These are phyloP conservation scores for Meleagris gallopavo DNA, from an alignment of 2,113 vertebrate species.

Conservation along the genomic window DNA sequence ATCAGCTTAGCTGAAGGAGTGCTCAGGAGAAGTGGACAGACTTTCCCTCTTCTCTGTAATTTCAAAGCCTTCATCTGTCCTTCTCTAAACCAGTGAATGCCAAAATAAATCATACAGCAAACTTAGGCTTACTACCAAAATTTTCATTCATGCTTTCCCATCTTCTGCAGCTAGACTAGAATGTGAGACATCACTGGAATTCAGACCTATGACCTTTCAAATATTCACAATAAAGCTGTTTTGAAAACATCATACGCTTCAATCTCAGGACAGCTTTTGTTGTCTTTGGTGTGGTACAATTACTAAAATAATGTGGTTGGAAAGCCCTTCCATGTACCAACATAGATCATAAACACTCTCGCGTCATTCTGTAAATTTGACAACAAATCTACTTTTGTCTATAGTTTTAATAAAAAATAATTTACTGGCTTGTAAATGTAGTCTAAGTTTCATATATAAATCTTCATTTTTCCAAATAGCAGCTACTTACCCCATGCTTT, in stretches of 20 bases:
- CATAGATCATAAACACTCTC: not conserved
- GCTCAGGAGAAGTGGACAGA: not conserved
- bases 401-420: not conserved
- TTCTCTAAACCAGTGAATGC: not conserved
- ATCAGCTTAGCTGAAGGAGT: not conserved
- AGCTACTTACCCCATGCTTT: not conserved
- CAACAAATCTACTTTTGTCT: not conserved
- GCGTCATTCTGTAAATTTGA: not conserved
- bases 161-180: slow-evolving; percentile 50
- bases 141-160: slow-evolving; percentile 62
- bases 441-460: not conserved
- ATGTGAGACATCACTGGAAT: slow-evolving; percentile 65
- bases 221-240: slow-evolving; percentile 47
- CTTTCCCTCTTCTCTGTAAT: not conserved
- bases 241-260: slow-evolving; percentile 38
- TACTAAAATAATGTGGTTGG: slow-evolving; percentile 61
- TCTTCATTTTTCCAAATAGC: not conserved
- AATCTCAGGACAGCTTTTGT: slow-evolving; percentile 51
- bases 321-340: slow-evolving; percentile 41
- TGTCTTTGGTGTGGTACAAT: slow-evolving; percentile 32
- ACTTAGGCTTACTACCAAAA: not conserved
- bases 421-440: not conserved
- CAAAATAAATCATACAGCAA: not conserved
- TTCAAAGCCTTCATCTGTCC: not conserved
- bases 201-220: slow-evolving; percentile 52